phyloP scores from a whole-genome alignment of 2,888 invertebrate species.

The Nomada flava region DNA sequence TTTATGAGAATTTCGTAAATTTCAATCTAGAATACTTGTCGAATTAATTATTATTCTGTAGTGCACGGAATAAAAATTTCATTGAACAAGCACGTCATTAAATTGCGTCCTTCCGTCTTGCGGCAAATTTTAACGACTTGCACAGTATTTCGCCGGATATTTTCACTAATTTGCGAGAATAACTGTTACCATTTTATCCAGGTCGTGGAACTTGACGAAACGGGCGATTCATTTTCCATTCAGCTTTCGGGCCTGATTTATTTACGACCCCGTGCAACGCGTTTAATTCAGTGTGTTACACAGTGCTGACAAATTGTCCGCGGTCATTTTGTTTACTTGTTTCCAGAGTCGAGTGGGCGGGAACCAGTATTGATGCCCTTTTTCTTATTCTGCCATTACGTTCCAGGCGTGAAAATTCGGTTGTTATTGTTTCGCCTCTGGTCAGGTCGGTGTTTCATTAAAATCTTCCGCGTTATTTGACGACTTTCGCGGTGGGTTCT shows the following conservation, averaged over 20 bases:
- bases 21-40: too few relatives aligned
- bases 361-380: neutral
- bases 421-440: neutral
- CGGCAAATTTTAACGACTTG: too few relatives aligned
- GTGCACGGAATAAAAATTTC: too few relatives aligned
- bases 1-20: too few relatives aligned
- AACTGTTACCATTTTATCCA: too few relatives aligned
- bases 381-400: neutral
- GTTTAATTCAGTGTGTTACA: neutral
- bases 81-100: too few relatives aligned
- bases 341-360: neutral
- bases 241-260: conserved; percentile 9
- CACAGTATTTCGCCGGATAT: too few relatives aligned
- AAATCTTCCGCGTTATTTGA: conserved; percentile 52
- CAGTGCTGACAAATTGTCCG: neutral
- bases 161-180: too few relatives aligned
- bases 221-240: neutral
- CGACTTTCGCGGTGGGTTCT: conserved; percentile 46
- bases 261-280: neutral
- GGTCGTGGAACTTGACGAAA: neutral
- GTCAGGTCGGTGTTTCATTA: conserved; percentile 52
- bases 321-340: neutral
- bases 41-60: too few relatives aligned
- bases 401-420: neutral
- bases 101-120: too few relatives aligned